These are phyloP conservation scores for Podarcis raffonei DNA, from an alignment of 2,113 vertebrate species.

Conservation along the genomic window DNA sequence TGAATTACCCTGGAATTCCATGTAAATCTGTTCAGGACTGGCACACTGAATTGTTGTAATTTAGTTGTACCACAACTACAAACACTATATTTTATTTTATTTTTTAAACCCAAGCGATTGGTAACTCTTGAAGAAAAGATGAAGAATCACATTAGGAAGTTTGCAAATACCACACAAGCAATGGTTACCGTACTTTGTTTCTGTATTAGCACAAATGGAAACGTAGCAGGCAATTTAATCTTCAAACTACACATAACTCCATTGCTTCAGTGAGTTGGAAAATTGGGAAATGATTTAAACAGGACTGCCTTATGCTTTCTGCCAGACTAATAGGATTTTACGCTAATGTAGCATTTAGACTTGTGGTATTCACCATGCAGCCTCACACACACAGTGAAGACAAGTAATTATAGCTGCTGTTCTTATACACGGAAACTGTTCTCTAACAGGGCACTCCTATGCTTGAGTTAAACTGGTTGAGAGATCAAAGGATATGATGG, in stretches of 20 bases:
- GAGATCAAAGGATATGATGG: not conserved
- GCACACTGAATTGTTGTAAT: not conserved
- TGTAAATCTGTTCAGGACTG: not conserved
- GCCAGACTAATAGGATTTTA: constrained; percentile 48
- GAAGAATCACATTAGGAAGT: constrained; percentile 8
- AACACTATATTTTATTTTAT: not conserved
- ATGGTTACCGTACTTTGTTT: constrained; percentile 15
- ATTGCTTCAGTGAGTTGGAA: constrained; percentile 58
- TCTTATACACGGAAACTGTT: not conserved
- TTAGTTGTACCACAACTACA: not conserved
- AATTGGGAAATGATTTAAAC: constrained; percentile 54
- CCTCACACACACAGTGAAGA: constrained; percentile 3
- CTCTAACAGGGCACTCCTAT: not conserved
- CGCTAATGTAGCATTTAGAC: constrained; percentile 37
- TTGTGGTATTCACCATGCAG: constrained; percentile 8
- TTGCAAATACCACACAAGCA: constrained; percentile 28
- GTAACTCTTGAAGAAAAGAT: constrained; percentile 9
- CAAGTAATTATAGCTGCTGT: constrained; percentile 7
- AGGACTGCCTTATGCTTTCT: constrained; percentile 20
- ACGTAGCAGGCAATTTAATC: constrained; percentile 34
- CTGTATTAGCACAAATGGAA: constrained; percentile 21
- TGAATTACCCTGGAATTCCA: not conserved
- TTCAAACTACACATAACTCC: constrained; percentile 38
- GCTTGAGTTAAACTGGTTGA: not conserved
- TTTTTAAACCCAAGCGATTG: not conserved